These are phyloP conservation scores for Hippocampus comes DNA, from an alignment of 2,113 vertebrate genomes.

Conservation along the genomic window DNA sequence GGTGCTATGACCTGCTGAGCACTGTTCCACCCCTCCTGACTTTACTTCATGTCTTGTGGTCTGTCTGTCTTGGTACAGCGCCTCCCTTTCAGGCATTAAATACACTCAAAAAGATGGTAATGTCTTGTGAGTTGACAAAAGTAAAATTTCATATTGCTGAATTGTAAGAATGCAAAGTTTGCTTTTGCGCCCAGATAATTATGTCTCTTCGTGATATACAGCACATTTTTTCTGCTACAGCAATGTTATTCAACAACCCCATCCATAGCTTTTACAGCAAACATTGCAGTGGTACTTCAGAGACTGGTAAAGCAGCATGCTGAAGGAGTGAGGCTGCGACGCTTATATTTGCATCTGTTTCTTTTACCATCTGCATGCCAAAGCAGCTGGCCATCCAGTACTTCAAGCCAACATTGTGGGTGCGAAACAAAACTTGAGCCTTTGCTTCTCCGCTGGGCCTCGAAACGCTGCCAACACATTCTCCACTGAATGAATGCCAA, in stretches of 20 bases:
- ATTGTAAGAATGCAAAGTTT: background rate
- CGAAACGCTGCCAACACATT: constrained; percentile 4
- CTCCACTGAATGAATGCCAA: constrained; percentile 2
- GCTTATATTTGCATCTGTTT: constrained; percentile 21
- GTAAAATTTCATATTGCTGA: background rate
- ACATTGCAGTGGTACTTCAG: constrained; percentile 18
- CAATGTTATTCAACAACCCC: background rate
- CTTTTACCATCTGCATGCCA: constrained; percentile 40
- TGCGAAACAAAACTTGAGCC: constrained; percentile 27
- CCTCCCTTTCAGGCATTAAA: constrained; percentile 7
- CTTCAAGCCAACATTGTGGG: constrained; percentile 11
- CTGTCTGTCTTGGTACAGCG: constrained; percentile 18
- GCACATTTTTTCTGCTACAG: background rate
- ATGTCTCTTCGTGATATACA: too few relatives aligned
- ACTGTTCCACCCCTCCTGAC: constrained; percentile 12
- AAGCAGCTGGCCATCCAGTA: constrained; percentile 33
- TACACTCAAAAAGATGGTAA: background rate
- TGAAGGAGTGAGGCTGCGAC: constrained; percentile 12
- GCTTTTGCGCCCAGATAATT: background rate
- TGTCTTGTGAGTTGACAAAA: background rate
- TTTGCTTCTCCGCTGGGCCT: constrained; percentile 23
- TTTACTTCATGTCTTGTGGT: constrained; percentile 9
- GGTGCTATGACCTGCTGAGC: constrained; percentile 20
- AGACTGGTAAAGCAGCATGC: constrained; percentile 17
- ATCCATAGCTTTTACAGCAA: constrained; percentile 41